A percentile compares a stretch with the other conserved stretches of the same genome.
Conservation (phyloP, 2,113 vertebrate genomes). For the Oryzias woworae region DNA sequence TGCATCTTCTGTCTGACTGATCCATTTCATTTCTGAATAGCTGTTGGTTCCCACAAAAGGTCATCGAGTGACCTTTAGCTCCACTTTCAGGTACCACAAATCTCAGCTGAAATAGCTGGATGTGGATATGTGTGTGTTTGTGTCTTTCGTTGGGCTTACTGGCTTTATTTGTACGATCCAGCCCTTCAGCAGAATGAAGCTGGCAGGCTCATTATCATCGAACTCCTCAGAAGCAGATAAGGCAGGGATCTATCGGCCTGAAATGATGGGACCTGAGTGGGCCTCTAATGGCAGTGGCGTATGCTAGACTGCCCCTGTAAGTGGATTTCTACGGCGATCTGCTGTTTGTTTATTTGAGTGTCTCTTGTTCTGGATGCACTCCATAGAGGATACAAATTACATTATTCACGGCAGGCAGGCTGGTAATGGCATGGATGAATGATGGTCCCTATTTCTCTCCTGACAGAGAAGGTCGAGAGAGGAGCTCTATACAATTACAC, state of each 20-base stretch:
- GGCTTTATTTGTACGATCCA: slow-evolving; percentile 38
- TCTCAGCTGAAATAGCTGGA: slow-evolving; percentile 40
- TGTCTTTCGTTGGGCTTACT: not conserved
- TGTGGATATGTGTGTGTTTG: slow-evolving; percentile 14
- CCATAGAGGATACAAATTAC: slow-evolving; percentile 82
- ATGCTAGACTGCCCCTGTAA: slow-evolving; percentile 66
- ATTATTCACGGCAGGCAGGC: slow-evolving; percentile 80
- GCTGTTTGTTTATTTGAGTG: slow-evolving; percentile 78
- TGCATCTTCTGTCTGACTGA: slow-evolving; percentile 36
- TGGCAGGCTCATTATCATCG: slow-evolving; percentile 67
- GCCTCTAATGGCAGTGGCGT: slow-evolving; percentile 61
- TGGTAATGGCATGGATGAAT: slow-evolving; percentile 79
- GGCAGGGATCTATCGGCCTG: slow-evolving; percentile 56
- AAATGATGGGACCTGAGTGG: slow-evolving; percentile 62
- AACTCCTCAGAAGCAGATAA: slow-evolving; percentile 48
- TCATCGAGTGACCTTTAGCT: slow-evolving; percentile 69
- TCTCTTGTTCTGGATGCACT: slow-evolving; percentile 79
- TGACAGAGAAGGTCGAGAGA: slow-evolving; percentile 79
- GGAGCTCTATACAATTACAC: slow-evolving; percentile 72
- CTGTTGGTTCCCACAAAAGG: slow-evolving; percentile 64
- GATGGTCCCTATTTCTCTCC: slow-evolving; percentile 74
- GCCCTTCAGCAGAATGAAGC: slow-evolving; percentile 36
- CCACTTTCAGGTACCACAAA: slow-evolving; percentile 54
- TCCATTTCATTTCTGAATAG: slow-evolving; percentile 51
- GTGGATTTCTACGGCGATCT: slow-evolving; percentile 74